Base-by-base conservation (phyloP, 2,888 invertebrate species). In the Agrotis segetum region DNA sequence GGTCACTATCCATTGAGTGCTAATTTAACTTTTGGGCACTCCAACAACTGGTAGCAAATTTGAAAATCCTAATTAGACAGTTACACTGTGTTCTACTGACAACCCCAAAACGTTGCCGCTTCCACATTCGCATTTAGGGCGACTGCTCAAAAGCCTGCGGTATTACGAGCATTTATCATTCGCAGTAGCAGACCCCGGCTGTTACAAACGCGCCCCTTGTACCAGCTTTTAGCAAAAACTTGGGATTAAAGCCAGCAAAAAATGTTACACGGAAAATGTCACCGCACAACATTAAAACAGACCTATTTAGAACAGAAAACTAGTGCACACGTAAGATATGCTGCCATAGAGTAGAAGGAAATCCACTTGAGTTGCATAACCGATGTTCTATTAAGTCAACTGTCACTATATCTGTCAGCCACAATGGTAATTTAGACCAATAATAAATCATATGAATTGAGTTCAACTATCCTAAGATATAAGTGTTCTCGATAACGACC, bases 341-440 rank as follows among this genome's bases (percentile, higher is more conserved):
- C 60, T 67, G 65, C 55, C 50, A 58, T 67, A 53, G 46, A 21
- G n/a, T 24, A 58, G 16, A 49, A 19, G 56, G 19, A n/a, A 34
- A 50, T 19, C 53, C 79, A 81, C 81, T 85, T 76, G 77, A 83
- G 63, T 76, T 71, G 56, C 61, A 56, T 63, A 85, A 74, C 85
- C 81, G 75, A 82, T 84, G 82, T 64, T 83, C 72, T 78, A 74
- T 84, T 85, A 83, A 77, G 21, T 66, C 73, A 85, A 78, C 78
- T 77, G 84, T 83, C 71, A 75, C 60, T 85, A 78, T 79, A 76
- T 73, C 74, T 81, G 81, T 78, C 83, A 74, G 58, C 61, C 53
- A 71, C 78, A 67, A 74, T 73, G 44, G 71, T 24, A 61, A 71
- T 56, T 74, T 69, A 67, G 70, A 21, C 62, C 56, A 63, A 76